Conservation (phyloP, 2,888 invertebrate species). For the Drosophila nigritarsus region DNA sequence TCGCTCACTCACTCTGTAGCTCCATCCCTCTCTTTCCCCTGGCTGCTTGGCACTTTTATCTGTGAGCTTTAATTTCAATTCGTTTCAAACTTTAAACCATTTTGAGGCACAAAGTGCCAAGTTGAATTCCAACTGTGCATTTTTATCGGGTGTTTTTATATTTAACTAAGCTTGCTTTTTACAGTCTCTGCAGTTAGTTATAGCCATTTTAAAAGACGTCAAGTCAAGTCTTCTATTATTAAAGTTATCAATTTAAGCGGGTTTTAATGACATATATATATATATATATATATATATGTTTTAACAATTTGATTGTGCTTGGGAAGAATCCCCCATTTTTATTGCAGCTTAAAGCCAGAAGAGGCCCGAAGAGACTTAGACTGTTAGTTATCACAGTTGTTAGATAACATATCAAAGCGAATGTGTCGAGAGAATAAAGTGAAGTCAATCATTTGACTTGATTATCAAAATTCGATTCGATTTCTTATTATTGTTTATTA, state of each 20-base stretch:
- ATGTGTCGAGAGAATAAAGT: neutral
- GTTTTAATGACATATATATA: neutral
- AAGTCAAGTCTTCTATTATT: neutral
- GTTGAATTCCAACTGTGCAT: constrained; percentile 22
- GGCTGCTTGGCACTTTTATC: constrained; percentile 12
- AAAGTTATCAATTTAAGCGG: neutral
- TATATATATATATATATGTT: too few species aligned
- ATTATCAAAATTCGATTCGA: neutral
- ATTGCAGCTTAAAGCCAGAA: neutral
- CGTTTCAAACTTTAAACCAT: constrained; percentile 24
- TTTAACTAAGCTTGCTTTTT: neutral
- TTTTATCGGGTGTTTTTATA: constrained; percentile 3
- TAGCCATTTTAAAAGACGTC: neutral
- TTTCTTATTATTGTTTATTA: neutral
- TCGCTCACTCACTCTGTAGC: neutral
- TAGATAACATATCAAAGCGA: neutral
- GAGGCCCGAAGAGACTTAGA: neutral
- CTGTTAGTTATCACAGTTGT: neutral
- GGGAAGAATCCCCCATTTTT: neutral
- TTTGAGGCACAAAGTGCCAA: constrained; percentile 33
- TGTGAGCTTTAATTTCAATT: constrained; percentile 44
- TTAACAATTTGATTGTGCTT: neutral
- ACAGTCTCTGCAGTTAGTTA: neutral
- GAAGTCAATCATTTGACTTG: neutral
- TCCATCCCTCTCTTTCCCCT: neutral